These are phyloP conservation scores for Pseudomugil gertrudae DNA, from an alignment of 2,797 vertebrate species.

Conservation along the genomic window DNA sequence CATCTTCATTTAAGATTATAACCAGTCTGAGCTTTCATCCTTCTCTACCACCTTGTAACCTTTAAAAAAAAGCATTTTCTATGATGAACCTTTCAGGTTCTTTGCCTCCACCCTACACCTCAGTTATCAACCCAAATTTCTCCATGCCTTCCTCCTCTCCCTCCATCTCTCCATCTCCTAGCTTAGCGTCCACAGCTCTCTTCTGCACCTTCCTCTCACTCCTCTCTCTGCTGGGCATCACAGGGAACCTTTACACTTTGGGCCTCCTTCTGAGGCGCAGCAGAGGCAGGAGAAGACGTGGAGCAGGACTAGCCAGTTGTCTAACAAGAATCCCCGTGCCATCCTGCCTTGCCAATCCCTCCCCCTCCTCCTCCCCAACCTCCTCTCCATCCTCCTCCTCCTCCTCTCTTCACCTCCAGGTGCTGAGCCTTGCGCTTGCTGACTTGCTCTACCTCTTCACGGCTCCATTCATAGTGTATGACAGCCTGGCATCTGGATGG, in stretches of 20 bases:
- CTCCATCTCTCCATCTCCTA: slow-evolving; percentile 80
- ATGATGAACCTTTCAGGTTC: slow-evolving; percentile 77
- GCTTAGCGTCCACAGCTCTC: slow-evolving; percentile 80
- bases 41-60: slow-evolving; percentile 4
- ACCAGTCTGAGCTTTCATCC: slow-evolving; percentile 28
- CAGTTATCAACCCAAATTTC: slow-evolving; percentile 69
- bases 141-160: slow-evolving; percentile 75
- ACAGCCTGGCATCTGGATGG: slow-evolving; percentile 86
- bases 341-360: slow-evolving; percentile 70
- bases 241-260: slow-evolving; percentile 86
- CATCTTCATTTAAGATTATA: slow-evolving; percentile 3
- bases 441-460: slow-evolving; percentile 90
- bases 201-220: slow-evolving; percentile 85
- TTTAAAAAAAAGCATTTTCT: slow-evolving; percentile 16
- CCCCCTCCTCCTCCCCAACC: slow-evolving; percentile 74
- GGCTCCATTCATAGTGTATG: slow-evolving; percentile 88
- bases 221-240: slow-evolving; percentile 84
- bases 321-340: slow-evolving; percentile 56
- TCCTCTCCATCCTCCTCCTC: slow-evolving; percentile 78
- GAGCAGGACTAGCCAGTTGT: slow-evolving; percentile 65
- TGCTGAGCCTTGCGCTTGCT: slow-evolving; percentile 87
- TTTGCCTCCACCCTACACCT: slow-evolving; percentile 69
- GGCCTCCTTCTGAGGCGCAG: slow-evolving; percentile 82
- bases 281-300: slow-evolving; percentile 69
- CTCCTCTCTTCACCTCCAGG: slow-evolving; percentile 86